Base-by-base conservation (phyloP, 30 jellyfish, hydroid and myxozoan genomes). In the Nemopilema nomurai region DNA sequence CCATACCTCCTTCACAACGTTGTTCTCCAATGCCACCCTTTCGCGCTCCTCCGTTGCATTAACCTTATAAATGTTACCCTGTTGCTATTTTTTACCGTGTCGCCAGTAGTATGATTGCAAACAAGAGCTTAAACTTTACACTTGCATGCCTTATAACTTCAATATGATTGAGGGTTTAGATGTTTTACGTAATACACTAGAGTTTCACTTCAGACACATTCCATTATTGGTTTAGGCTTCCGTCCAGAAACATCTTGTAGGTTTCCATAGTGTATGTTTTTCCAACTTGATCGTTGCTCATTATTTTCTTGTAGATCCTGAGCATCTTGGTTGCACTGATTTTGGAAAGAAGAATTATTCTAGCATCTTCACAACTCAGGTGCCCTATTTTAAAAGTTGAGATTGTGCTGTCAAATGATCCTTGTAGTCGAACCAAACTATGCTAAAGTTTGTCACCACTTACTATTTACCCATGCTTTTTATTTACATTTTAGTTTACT, bases 331-430 rank as follows among this genome's bases (percentile, higher is more conserved):
- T 88, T 26, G 64, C 87, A 26, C 65, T 90, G 80, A 51, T 90
- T 25, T 41, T 90, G 69, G 97, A 90, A 69, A 67, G 82, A 53
- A 71, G 91, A 74, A 65, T 90, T 18, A 80, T 90, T 23, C 81
- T 90, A 52, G 85, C 81, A 1, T 84, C 97, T 8, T 69, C 91
- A 9, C 90, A 90, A 26, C 52, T 90, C 41, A 85, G 97, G 97
- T 90, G 66, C n/a, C n/a, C n/a, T n/a, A n/a, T n/a, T n/a, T n/a
- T n/a, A n/a, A n/a, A n/a, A n/a, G n/a, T n/a, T n/a, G n/a, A n/a
- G n/a, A n/a, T n/a, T 75, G 29, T 22, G 28, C 22, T 22, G 17
- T 16, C 20, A 20, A 52, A 52, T 16, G 18, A 16, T 16, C 16
- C 20, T 52, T 52, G 67, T 19, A 64, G 31, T 64, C 18, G 30